Evolutionary conservation across 2,888 invertebrate species (phyloP).

Genomic region (Lordiphosa fenestrarum): DNA sequence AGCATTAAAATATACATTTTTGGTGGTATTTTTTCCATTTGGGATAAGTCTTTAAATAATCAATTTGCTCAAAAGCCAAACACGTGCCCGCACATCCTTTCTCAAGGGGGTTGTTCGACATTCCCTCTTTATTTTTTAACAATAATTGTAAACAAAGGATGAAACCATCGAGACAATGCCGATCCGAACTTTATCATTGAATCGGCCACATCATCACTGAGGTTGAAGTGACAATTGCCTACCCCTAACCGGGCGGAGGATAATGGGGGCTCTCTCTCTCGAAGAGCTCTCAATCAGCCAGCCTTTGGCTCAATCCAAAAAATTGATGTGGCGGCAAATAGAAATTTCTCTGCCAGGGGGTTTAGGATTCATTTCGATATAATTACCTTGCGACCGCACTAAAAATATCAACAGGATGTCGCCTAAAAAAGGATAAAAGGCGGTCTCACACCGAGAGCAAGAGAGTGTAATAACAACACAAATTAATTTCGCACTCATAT

Average conservation of each 20-base stretch:
- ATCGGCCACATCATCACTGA: slow-evolving; percentile 47
- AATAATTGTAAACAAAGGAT: slow-evolving; percentile 60
- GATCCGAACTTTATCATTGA: too few relatives aligned
- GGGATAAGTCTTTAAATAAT: slow-evolving; percentile 28
- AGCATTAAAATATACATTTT: neutral
- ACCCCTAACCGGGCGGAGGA: slow-evolving; percentile 7
- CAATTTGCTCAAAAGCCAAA: slow-evolving; percentile 42
- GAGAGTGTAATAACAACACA: slow-evolving; percentile 34
- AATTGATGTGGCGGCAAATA: slow-evolving; percentile 32
- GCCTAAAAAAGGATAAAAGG: slow-evolving; percentile 55
- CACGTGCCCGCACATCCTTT: slow-evolving; percentile 45
- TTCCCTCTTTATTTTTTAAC: slow-evolving; percentile 15
- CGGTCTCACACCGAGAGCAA: slow-evolving; percentile 24
- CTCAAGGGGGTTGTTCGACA: slow-evolving; percentile 32
- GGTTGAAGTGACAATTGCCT: slow-evolving; percentile 33
- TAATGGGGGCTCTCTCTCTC: slow-evolving; percentile 1
- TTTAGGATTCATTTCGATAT: slow-evolving; percentile 29
- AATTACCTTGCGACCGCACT: slow-evolving; percentile 60
- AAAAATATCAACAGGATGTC: slow-evolving; percentile 64
- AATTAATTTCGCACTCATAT: slow-evolving; percentile 55
- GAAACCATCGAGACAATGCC: too few relatives aligned
- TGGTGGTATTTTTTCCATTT: neutral
- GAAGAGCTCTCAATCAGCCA: slow-evolving; percentile 53
- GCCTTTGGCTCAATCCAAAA: slow-evolving; percentile 21
- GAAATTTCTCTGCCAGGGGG: slow-evolving; percentile 28